Percentiles rank a stretch among this genome's conserved stretches.
These are phyloP conservation scores for Argya squamiceps DNA, from an alignment of 2,797 vertebrate genomes.

Conservation along the genomic window DNA sequence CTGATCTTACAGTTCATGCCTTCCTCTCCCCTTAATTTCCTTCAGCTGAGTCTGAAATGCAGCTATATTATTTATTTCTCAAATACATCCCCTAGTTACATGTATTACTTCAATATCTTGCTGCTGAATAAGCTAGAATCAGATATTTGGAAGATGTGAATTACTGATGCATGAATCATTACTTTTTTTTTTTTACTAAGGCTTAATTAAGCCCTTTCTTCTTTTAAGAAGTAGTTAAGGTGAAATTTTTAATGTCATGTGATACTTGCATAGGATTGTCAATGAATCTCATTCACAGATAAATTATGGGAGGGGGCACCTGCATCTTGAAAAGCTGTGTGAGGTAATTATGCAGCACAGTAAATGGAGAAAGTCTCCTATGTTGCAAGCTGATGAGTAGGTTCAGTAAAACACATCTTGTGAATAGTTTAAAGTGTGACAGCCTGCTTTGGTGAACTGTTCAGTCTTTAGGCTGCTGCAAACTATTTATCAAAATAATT, in stretches of 20 bases:
- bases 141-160: background rate
- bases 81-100: background rate
- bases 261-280: background rate
- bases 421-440: background rate
- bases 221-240: background rate
- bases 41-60: background rate
- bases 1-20: background rate
- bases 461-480: background rate
- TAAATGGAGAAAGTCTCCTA: background rate
- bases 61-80: background rate
- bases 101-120: background rate
- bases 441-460: background rate
- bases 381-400: background rate
- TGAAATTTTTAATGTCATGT: background rate
- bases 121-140: background rate
- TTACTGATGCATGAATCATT: background rate
- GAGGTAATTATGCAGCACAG: background rate
- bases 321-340: background rate
- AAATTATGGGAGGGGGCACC: background rate
- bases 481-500: background rate
- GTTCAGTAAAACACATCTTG: background rate
- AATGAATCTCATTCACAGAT: background rate
- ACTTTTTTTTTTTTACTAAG: background rate
- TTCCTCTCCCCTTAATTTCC: rapidly evolving
- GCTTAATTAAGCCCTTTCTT: background rate